Conservation (phyloP, 2,113 vertebrate genomes). For the Chaetodon trifascialis region DNA sequence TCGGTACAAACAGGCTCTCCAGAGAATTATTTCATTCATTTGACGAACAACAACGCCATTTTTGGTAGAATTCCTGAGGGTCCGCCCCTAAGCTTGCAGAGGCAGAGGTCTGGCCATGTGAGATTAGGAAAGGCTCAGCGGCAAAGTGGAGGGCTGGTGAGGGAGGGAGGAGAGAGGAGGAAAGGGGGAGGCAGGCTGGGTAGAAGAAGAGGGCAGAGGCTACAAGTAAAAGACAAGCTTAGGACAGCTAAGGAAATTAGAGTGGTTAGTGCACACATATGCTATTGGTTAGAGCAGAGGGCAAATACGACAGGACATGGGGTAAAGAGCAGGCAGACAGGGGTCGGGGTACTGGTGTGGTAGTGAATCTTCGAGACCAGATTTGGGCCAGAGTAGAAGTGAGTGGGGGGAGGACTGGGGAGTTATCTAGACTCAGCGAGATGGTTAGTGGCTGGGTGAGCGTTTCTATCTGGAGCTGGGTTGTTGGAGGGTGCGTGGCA, state of each 20-base stretch:
- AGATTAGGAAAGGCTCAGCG: constrained; percentile 63
- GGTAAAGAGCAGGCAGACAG: constrained; percentile 67
- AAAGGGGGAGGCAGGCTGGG: constrained; percentile 52
- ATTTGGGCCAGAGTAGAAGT: constrained; percentile 32
- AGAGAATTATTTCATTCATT: not conserved
- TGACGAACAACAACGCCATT: not conserved
- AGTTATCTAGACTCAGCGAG: constrained; percentile 32
- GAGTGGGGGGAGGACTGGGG: constrained; percentile 1
- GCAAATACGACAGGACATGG: constrained; percentile 72
- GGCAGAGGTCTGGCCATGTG: constrained; percentile 49
- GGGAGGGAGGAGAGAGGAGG: constrained; percentile 40
- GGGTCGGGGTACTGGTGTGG: constrained; percentile 53
- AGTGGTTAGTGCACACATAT: constrained; percentile 80
- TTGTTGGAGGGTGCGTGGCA: constrained; percentile 30
- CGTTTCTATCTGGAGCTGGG: constrained; percentile 41
- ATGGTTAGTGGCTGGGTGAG: constrained; percentile 13
- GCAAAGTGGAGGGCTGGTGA: constrained; percentile 65
- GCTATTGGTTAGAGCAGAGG: constrained; percentile 73
- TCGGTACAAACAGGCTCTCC: not conserved
- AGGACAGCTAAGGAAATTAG: constrained; percentile 70
- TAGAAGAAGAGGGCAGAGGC: constrained; percentile 66
- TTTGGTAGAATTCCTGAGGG: constrained; percentile 15
- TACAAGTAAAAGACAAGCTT: constrained; percentile 78
- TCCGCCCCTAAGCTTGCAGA: constrained; percentile 29
- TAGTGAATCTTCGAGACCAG: constrained; percentile 35